These are phyloP conservation scores for Bellardia bayeri DNA, from an alignment of 2,888 invertebrate species.

Conservation along the genomic window DNA sequence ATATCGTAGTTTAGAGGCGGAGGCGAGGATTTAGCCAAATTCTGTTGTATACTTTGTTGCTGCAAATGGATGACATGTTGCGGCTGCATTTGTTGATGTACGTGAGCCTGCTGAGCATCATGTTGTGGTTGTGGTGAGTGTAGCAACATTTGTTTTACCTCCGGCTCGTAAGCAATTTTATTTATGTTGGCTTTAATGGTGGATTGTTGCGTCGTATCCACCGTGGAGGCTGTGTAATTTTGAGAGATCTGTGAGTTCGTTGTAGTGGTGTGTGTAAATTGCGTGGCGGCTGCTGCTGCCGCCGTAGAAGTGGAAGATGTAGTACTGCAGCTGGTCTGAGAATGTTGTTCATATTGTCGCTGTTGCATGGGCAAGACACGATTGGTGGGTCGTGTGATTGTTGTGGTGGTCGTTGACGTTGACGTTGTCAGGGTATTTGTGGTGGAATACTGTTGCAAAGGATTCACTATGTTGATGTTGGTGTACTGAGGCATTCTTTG, in stretches of 20 bases:
- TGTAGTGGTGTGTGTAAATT: conserved; percentile 60
- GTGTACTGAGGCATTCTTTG: conserved; percentile 71
- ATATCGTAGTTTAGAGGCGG: conserved; percentile 59
- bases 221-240: conserved; percentile 6
- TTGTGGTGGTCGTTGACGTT: conserved; percentile 74
- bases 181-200: conserved; percentile 67
- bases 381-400: conserved; percentile 89
- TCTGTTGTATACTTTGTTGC: conserved; percentile 61
- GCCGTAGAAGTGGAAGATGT: conserved; percentile 43
- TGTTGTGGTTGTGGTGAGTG: conserved; percentile 71
- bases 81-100: conserved; percentile 53
- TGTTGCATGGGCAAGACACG: conserved; percentile 92
- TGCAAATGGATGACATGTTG: conserved; percentile 63
- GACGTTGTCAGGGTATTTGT: conserved; percentile 72
- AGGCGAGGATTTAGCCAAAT: conserved; percentile 59
- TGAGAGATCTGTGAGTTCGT: conserved; percentile 63
- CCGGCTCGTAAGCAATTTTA: conserved; percentile 73
- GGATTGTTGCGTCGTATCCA: conserved; percentile 63
- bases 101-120: conserved; percentile 33
- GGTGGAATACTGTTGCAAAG: conserved; percentile 85
- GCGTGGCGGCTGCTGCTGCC: conserved; percentile 75
- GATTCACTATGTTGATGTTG: conserved; percentile 87
- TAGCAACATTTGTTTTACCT: conserved; percentile 71
- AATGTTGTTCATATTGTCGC: conserved; percentile 65
- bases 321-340: conserved; percentile 82